These are phyloP conservation scores for Cyclophora albipunctata DNA, from an alignment of 2,888 invertebrate species.

Conservation along the genomic window DNA sequence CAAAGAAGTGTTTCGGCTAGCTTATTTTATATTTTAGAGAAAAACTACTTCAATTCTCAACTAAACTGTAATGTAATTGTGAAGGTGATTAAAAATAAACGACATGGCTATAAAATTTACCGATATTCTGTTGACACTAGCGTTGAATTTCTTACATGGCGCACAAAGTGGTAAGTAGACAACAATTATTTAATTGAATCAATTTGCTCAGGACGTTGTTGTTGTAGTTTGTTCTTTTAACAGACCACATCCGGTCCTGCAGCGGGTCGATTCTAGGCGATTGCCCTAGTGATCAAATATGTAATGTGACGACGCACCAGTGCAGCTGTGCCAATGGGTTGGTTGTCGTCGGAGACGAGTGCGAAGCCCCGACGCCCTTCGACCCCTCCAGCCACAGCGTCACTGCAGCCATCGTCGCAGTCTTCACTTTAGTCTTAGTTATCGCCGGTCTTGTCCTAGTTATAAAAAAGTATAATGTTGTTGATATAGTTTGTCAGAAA, in stretches of 20 bases:
- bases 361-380: slow-evolving; percentile 27
- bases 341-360: slow-evolving; percentile 37
- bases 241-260: slow-evolving; percentile 69
- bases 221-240: slow-evolving; percentile 43
- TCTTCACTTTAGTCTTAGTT: slow-evolving; percentile 58
- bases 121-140: slow-evolving; percentile 45
- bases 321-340: slow-evolving; percentile 50
- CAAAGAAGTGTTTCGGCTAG: too few species aligned
- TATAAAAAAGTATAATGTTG: slow-evolving; percentile 61
- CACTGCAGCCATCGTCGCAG: slow-evolving; percentile 47
- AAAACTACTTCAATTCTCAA: slow-evolving; percentile 14
- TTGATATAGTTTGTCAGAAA: slow-evolving; percentile 56
- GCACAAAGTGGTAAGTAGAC: slow-evolving; percentile 57
- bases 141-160: slow-evolving; percentile 50
- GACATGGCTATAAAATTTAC: slow-evolving; percentile 46
- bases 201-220: slow-evolving; percentile 49
- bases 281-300: slow-evolving; percentile 45
- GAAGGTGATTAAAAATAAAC: slow-evolving; percentile 14
- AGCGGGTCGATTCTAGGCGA: slow-evolving; percentile 38
- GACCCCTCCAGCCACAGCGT: slow-evolving; percentile 30
- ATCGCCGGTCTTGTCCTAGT: slow-evolving; percentile 54
- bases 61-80: slow-evolving; percentile 54
- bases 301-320: slow-evolving; percentile 34
- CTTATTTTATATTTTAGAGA: too few species aligned
- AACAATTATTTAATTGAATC: slow-evolving; percentile 74